A percentile compares a stretch with the other conserved stretches of the same genome.
These are phyloP conservation scores for Polydrusus cervinus DNA, from an alignment of 2,888 invertebrate genomes.

Conservation along the genomic window DNA sequence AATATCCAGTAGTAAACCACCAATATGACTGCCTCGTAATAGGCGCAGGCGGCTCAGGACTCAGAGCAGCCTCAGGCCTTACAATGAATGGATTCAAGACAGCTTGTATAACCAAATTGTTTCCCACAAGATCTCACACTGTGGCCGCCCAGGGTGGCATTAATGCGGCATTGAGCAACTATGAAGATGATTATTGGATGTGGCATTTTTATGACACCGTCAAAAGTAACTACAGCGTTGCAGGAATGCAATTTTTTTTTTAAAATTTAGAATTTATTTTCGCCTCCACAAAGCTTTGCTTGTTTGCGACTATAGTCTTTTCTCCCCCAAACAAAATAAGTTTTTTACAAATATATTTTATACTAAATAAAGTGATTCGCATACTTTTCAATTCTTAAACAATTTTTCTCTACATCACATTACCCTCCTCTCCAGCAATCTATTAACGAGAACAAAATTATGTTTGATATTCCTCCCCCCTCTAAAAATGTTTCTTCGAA, in stretches of 20 bases:
- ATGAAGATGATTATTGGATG: slow-evolving; percentile 81
- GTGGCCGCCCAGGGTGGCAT: slow-evolving; percentile 88
- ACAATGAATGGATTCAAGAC: slow-evolving; percentile 83
- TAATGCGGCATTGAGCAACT: slow-evolving; percentile 81
- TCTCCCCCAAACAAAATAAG: too few species aligned
- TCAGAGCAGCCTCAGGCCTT: slow-evolving; percentile 82
- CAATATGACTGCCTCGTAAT: slow-evolving; percentile 19
- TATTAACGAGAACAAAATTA: background rate
- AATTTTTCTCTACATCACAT: too few species aligned
- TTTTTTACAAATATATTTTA: too few species aligned
- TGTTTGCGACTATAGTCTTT: too few species aligned
- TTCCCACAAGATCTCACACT: slow-evolving; percentile 85
- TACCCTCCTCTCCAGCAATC: too few species aligned
- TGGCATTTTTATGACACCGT: slow-evolving; percentile 87
- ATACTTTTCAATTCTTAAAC: too few species aligned
- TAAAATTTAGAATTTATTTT: background rate
- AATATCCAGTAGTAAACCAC: slow-evolving; percentile 15
- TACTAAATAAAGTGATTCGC: too few species aligned
- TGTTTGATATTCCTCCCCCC: too few species aligned
- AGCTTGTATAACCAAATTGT: slow-evolving; percentile 83
- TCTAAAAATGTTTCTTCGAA: too few species aligned
- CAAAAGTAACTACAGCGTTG: slow-evolving; percentile 70
- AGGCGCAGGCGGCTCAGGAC: slow-evolving; percentile 85
- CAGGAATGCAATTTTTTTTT: background rate
- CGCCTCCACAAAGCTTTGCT: too few species aligned